Conservation (phyloP, 1,140 invertebrate species). For the Cherax quadricarinatus region DNA sequence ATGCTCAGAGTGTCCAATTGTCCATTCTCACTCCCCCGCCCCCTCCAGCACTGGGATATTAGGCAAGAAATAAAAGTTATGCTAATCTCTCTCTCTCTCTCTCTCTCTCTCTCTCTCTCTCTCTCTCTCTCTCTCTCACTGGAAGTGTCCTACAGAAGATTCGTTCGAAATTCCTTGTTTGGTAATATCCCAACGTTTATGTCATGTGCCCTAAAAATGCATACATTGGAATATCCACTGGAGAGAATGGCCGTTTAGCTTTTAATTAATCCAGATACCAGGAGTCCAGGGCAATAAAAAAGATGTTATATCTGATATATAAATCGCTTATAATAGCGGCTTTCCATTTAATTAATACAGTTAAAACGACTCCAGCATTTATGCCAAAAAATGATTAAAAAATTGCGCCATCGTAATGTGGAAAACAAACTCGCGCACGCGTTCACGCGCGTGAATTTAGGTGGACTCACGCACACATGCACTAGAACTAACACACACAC, state of each 20-base stretch:
- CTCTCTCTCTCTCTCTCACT: neutral
- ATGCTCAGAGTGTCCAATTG: neutral
- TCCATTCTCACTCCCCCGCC: too few relatives aligned
- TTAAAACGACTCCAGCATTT: conserved; percentile 56
- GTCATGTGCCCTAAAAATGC: conserved; percentile 48
- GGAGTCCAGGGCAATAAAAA: conserved; percentile 43
- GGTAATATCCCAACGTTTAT: conserved; percentile 41
- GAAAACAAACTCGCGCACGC: conserved; percentile 17
- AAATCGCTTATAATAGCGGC: conserved; percentile 43
- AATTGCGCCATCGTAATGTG: conserved; percentile 9
- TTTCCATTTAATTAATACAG: conserved; percentile 60
- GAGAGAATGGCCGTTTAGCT: conserved; percentile 52
- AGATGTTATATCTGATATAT: conserved; percentile 50
- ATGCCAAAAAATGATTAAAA: conserved; percentile 33
- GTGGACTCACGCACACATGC: neutral
- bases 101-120: neutral
- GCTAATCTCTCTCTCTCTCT: neutral
- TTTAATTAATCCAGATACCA: conserved; percentile 54
- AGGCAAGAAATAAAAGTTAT: conserved; percentile 9
- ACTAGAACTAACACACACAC: too few relatives aligned
- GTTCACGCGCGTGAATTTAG: neutral
- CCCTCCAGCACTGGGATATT: neutral
- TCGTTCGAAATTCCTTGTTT: conserved; percentile 52
- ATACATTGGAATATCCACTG: conserved; percentile 47
- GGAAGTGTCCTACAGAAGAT: conserved; percentile 16